Evolutionary conservation across 2,797 vertebrate species (phyloP).

Genomic region (Malacoctenus gilli): DNA sequence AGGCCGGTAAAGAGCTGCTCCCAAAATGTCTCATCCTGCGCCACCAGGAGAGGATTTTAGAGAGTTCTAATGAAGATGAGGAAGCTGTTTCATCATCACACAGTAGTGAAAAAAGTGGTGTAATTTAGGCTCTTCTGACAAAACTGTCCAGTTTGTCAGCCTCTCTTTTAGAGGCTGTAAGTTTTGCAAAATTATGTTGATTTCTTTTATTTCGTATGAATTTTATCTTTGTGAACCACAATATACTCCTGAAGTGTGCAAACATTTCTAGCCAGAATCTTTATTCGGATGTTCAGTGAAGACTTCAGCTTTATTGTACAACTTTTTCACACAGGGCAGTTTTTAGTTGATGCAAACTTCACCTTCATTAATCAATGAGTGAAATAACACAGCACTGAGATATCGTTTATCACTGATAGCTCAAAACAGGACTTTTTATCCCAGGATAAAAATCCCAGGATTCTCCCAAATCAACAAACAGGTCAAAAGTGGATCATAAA

Average conservation of each 20-base stretch:
- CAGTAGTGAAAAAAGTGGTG: too few relatives aligned
- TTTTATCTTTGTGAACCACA: not conserved
- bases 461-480: not conserved
- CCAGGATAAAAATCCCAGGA: too few relatives aligned
- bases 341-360: not conserved
- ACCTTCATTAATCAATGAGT: not conserved
- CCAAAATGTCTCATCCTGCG: not conserved
- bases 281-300: not conserved
- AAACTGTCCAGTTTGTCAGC: not conserved
- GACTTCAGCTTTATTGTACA: too few relatives aligned
- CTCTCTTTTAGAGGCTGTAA: too few relatives aligned
- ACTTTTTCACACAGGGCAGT: not conserved
- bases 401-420: conserved; percentile 19
- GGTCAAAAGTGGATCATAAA: not conserved
- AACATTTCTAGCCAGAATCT: not conserved
- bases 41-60: not conserved
- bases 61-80: not conserved
- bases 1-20: not conserved
- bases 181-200: too few relatives aligned
- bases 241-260: too few relatives aligned
- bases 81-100: not conserved
- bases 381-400: conserved; percentile 1
- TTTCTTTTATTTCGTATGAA: too few relatives aligned
- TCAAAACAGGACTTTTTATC: too few relatives aligned
- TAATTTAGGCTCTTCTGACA: too few relatives aligned